A percentile compares a stretch with the other conserved stretches of the same genome.
Evolutionary conservation across 2,113 vertebrate genomes (phyloP).

Genomic region (Cephalopholis sonnerati): DNA sequence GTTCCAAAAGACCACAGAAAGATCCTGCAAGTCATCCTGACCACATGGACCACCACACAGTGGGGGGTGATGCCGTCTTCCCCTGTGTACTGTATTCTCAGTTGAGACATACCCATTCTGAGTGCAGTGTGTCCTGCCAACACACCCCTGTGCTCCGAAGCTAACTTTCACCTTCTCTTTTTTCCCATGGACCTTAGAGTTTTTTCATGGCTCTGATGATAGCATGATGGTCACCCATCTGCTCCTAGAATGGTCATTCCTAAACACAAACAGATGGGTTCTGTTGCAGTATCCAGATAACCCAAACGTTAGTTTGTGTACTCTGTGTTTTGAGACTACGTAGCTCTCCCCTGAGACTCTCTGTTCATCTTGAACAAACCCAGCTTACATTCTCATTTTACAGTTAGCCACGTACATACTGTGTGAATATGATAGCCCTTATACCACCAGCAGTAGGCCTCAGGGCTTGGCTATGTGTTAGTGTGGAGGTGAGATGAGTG

Average conservation of each 20-base stretch:
- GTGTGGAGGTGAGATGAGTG: constrained; percentile 72
- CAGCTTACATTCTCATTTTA: constrained; percentile 31
- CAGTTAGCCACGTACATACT: constrained; percentile 22
- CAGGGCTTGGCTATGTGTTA: constrained; percentile 51
- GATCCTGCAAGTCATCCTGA: constrained; percentile 81
- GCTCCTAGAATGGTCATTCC: constrained; percentile 25
- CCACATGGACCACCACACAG: constrained; percentile 78
- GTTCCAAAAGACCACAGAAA: constrained; percentile 86
- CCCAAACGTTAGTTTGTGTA: constrained; percentile 35
- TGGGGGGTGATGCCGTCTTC: constrained; percentile 73
- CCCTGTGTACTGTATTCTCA: constrained; percentile 48
- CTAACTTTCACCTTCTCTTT: constrained; percentile 70
- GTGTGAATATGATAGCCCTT: constrained; percentile 30
- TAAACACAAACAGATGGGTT: constrained; percentile 70
- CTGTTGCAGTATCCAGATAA: constrained; percentile 34
- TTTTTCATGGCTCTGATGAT: constrained; percentile 59
- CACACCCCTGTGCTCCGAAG: constrained; percentile 26
- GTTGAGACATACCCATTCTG: constrained; percentile 61
- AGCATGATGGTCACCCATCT: constrained; percentile 61
- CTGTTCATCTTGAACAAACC: constrained; percentile 24
- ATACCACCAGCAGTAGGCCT: constrained; percentile 34
- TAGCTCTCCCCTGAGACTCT: constrained; percentile 15
- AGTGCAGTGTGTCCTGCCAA: constrained; percentile 49
- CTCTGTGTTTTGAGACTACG: constrained; percentile 35
- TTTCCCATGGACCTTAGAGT: constrained; percentile 43